Evolutionary conservation across 2,113 vertebrate genomes (phyloP), one percentile per base, ranked within the genome.

Genomic region (Neogobius melanostomus): DNA sequence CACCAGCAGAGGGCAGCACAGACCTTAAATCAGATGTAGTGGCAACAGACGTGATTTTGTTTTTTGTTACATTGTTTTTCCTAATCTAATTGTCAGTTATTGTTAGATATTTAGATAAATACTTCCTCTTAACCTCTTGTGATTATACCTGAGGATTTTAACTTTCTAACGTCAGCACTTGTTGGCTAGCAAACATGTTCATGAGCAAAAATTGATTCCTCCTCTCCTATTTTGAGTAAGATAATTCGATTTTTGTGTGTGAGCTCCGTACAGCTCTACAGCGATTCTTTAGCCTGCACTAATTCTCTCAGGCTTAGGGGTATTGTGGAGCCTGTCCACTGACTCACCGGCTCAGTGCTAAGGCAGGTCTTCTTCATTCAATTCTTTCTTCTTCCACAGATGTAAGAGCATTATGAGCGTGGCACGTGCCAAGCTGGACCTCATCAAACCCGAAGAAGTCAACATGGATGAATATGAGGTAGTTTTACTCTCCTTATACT

Each of bases 361-460:
- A 83, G 46, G 17, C 53, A 28, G 12, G 6, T 68, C 63, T 66
- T 70, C 53, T 66, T 70, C 53, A 56, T 56, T 64, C 42, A 66
- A 60, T 51, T 47, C 43, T 50, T 69, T 78, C 17, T 68, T 70
- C 36, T 64, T 72, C 42, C 14, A 94, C 75, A 99, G 97, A 90
- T 98, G 96, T 87, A 95, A 95, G 86, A 98, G 95, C 85, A 95
- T 99, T 83, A 98, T 98, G 97, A 96, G 95, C 84, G 95, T 99
- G 88, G 98, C 98, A 53, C 95, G 95, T 89, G 93, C 94, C 79
- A 99, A 99, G 89, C 94, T 99, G 87, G 95, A 97, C 90, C 94
- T 98, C 83, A 96, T 99, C 90, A 98, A 95, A 80, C 95, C 97
- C 0, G 95, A 98, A 77, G 97, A 99, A 91, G 93, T 99, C 71